phyloP scores from a whole-genome alignment of 2,888 invertebrate genomes.

The Rhogogaster chlorosoma region DNA sequence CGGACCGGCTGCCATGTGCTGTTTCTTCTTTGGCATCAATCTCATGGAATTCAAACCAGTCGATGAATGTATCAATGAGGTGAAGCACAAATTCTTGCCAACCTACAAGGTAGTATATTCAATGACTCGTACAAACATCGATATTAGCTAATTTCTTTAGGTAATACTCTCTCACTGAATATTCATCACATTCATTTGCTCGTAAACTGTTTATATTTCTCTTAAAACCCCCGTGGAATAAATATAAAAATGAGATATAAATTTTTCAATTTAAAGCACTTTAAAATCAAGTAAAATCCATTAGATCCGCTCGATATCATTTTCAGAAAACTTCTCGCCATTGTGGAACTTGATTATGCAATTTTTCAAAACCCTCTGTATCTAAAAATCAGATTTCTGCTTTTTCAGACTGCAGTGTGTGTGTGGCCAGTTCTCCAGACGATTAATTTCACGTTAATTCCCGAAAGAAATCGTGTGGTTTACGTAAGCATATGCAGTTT shows the following conservation, averaged over 20 bases:
- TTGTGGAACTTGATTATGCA: not conserved
- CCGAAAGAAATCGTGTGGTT: conserved; percentile 86
- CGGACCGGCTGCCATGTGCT: conserved; percentile 87
- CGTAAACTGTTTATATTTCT: too few species aligned
- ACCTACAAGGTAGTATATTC: conserved; percentile 83
- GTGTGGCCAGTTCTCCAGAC: conserved; percentile 88
- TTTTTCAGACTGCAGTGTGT: conserved; percentile 82
- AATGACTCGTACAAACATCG: not conserved
- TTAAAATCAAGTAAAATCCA: too few species aligned
- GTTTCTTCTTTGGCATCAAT: conserved; percentile 89
- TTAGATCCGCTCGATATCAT: too few species aligned
- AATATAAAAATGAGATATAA: too few species aligned
- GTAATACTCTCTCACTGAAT: too few species aligned
- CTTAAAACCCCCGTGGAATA: too few species aligned
- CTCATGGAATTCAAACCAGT: conserved; percentile 85
- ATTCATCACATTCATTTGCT: too few species aligned
- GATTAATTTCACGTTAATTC: conserved; percentile 85
- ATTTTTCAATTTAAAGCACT: too few species aligned
- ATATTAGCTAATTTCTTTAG: too few species aligned
- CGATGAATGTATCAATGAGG: conserved; percentile 84
- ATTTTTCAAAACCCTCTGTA: not conserved
- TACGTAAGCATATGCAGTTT: conserved; percentile 87
- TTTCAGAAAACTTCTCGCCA: too few species aligned
- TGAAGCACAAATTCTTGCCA: conserved; percentile 86
- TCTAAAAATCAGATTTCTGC: conserved; percentile 68